Conservation (phyloP, 2,113 vertebrate species). For the Osmerus mordax region DNA sequence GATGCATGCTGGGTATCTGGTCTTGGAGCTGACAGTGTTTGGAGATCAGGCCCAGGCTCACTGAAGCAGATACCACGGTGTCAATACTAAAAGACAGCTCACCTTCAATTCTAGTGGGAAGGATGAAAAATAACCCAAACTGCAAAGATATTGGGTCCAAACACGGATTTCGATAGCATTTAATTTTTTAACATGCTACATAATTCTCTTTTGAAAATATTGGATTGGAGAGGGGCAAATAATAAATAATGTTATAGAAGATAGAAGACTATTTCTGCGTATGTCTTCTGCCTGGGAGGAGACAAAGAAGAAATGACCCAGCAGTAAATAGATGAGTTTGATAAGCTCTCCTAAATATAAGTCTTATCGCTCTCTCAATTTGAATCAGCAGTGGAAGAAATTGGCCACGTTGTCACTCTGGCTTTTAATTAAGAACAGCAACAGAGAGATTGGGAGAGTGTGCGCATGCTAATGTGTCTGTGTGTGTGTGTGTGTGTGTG, state of each 20-base stretch:
- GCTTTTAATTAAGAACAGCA: slow-evolving; percentile 68
- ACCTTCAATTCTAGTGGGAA: slow-evolving; percentile 2
- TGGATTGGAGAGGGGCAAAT: no score
- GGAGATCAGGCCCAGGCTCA: slow-evolving; percentile 36
- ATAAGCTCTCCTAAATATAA: slow-evolving; percentile 68
- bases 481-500: slow-evolving; percentile 8
- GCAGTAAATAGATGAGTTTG: slow-evolving; percentile 66
- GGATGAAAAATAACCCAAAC: no score
- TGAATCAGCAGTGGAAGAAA: slow-evolving; percentile 64
- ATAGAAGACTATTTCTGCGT: slow-evolving; percentile 30
- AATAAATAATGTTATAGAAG: neutral
- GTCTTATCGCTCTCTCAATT: slow-evolving; percentile 63
- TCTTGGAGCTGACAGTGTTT: slow-evolving; percentile 44
- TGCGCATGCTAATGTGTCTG: slow-evolving; percentile 9
- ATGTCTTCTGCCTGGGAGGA: slow-evolving; percentile 41
- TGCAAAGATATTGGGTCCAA: no score
- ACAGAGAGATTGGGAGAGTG: slow-evolving; percentile 5
- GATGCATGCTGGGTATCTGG: slow-evolving; percentile 28
- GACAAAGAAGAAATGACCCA: slow-evolving; percentile 57
- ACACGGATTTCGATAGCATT: no score
- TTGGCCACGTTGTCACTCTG: slow-evolving; percentile 63
- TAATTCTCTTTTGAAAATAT: no score
- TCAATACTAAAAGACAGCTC: slow-evolving; percentile 5
- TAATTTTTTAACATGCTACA: no score
- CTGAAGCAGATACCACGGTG: slow-evolving; percentile 27